phyloP scores from a whole-genome alignment of 2,113 vertebrate genomes.

The Eleginops maclovinus region DNA sequence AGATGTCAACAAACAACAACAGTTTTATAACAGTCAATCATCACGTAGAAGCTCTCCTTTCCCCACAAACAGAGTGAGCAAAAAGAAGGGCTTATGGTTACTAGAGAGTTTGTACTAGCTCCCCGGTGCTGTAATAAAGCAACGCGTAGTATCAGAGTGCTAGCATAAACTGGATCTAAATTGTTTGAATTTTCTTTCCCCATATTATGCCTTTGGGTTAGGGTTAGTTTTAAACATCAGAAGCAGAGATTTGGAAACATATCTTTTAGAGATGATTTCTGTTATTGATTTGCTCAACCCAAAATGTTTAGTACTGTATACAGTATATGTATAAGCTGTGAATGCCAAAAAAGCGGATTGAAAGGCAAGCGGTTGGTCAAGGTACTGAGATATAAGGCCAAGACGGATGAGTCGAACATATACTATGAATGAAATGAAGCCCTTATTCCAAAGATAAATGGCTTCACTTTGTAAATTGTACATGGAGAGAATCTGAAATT shows the following conservation, averaged over 20 bases:
- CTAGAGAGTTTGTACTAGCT: not conserved
- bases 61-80: conserved; percentile 13
- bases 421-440: not conserved
- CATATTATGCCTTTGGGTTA: not conserved
- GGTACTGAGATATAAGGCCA: not conserved
- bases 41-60: not conserved
- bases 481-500: not conserved
- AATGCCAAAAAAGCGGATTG: not conserved
- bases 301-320: no score
- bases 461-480: not conserved
- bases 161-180: not conserved
- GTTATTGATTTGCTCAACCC: no score
- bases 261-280: not conserved
- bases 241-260: not conserved
- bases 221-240: not conserved
- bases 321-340: not conserved
- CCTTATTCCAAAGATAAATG: not conserved
- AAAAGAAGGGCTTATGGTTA: not conserved
- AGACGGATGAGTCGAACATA: not conserved
- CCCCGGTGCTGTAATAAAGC: not conserved
- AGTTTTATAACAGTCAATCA: conserved; percentile 8
- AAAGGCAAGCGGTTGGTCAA: not conserved
- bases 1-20: conserved; percentile 44
- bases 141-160: no score
- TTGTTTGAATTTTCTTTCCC: not conserved